A percentile compares a stretch with the other conserved stretches of the same genome.
phyloP scores from a whole-genome alignment of 2,113 vertebrate species.

The Ammospiza caudacuta region DNA sequence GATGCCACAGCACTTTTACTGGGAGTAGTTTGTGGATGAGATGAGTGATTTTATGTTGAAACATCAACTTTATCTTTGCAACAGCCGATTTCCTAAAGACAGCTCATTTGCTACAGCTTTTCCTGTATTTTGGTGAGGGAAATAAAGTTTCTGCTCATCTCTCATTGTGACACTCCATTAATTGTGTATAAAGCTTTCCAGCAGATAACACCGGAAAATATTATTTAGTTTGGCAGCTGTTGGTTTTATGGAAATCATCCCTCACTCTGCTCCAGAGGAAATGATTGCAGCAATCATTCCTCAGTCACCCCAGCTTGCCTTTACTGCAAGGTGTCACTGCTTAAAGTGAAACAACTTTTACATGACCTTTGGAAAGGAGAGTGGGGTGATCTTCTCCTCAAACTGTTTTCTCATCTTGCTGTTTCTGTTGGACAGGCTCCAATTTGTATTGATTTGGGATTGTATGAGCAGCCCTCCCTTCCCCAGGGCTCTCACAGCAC shows the following conservation, averaged over 20 bases:
- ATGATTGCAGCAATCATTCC: not conserved
- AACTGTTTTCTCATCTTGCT: not conserved
- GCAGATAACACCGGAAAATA: not conserved
- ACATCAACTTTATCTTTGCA: not conserved
- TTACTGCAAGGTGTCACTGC: not conserved
- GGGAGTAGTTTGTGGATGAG: not conserved
- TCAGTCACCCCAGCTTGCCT: not conserved
- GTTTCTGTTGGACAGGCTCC: not conserved
- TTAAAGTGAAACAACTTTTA: not conserved
- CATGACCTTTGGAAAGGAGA: not conserved
- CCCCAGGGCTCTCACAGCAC: not conserved
- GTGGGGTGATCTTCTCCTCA: not conserved
- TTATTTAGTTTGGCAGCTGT: not conserved
- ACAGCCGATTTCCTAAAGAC: not conserved
- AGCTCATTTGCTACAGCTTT: not conserved
- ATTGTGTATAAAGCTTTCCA: not conserved
- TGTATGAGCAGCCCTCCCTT: too few species aligned
- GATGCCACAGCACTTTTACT: rapidly evolving
- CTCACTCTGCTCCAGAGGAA: not conserved
- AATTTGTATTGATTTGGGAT: not conserved
- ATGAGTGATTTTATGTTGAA: not conserved
- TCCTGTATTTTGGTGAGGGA: not conserved
- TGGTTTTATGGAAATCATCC: not conserved
- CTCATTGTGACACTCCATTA: not conserved
- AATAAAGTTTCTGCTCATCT: not conserved